Evolutionary conservation across 2,888 invertebrate genomes (phyloP).

Genomic region (Tenthredo mesomela): DNA sequence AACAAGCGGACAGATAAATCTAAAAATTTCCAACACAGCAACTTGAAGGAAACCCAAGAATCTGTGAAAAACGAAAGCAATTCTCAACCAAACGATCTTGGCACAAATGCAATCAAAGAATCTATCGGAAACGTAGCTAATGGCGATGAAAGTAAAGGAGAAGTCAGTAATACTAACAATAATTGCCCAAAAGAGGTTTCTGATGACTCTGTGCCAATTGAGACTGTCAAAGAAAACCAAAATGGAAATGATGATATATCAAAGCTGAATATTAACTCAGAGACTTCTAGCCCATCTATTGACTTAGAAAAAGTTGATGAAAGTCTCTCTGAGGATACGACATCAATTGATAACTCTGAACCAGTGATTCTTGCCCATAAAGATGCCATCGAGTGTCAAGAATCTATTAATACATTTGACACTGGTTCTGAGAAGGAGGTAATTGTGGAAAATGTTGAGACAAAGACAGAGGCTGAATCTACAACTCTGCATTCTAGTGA

Average conservation of each 20-base stretch:
- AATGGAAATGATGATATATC: background rate
- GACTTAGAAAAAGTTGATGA: background rate
- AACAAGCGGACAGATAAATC: slow-evolving; percentile 47
- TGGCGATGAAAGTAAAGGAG: slow-evolving; percentile 57
- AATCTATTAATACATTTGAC: background rate
- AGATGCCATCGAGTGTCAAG: background rate
- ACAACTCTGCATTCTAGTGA: background rate
- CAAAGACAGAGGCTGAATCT: background rate
- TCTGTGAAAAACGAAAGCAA: background rate
- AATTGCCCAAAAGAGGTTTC: slow-evolving; percentile 28
- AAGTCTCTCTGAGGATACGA: slow-evolving; percentile 43
- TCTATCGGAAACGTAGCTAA: slow-evolving; percentile 54
- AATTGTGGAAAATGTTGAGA: slow-evolving; percentile 33
- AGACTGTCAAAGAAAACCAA: background rate
- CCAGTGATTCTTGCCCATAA: background rate
- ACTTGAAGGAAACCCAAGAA: background rate
- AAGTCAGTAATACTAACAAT: slow-evolving; percentile 38
- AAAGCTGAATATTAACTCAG: background rate
- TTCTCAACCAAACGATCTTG: background rate
- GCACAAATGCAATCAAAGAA: slow-evolving; percentile 20
- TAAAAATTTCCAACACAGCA: background rate
- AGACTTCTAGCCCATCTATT: background rate
- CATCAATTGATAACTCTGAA: slow-evolving; percentile 46
- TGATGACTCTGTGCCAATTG: background rate
- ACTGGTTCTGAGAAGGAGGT: background rate